Evolutionary conservation across 92 coral and sea anemone genomes (phyloP), one percentile per base, ranked within the genome.

Genomic region (Scolanthus callimorphus): DNA sequence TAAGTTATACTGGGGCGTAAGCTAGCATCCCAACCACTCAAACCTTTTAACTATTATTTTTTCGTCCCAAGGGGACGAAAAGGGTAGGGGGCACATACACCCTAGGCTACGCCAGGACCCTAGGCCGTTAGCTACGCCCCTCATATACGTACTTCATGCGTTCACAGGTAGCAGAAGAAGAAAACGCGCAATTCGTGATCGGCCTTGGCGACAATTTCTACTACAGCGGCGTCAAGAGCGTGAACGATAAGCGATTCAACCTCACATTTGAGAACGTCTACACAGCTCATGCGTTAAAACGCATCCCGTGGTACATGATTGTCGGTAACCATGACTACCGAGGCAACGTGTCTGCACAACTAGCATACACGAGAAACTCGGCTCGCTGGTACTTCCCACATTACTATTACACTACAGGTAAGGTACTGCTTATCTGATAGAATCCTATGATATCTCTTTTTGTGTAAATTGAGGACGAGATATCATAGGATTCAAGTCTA

Each of bases 191-290:
- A 31, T 88, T 92, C 63, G 54, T 92, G 23, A 26, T 92, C 49
- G 94, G 96, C 11, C 79, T 84, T 52, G 98, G 98, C 11, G 98
- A 92, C 82, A 92, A 92, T 60, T 92, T 92, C 49, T 92, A 92
- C 65, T 92, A 71, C 44, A 74, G 59, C 8, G 98, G 98, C 39
- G 98, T 92, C 3, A 76, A 77, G 58, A 44, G 50, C 29, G 94
- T 88, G 28, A 57, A 84, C 12, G 98, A 92, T 49, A 49, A 27
- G 10, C 82, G 98, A 27, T 92, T 92, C 45, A 25, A 1, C 2
- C 8, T 61, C 3, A 88, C 98, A 12, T 92, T 84, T 57, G 98
- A 92, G 57, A 43, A 76, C 37, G 83, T 84, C 55, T 92, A 75
- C 68, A 69, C 23, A 2, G 61, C 55, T 20, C 89, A 92, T 6